Percentiles rank a stretch among this genome's conserved stretches.
Conservation (phyloP, 2,797 vertebrate species). For the Coluber constrictor region DNA sequence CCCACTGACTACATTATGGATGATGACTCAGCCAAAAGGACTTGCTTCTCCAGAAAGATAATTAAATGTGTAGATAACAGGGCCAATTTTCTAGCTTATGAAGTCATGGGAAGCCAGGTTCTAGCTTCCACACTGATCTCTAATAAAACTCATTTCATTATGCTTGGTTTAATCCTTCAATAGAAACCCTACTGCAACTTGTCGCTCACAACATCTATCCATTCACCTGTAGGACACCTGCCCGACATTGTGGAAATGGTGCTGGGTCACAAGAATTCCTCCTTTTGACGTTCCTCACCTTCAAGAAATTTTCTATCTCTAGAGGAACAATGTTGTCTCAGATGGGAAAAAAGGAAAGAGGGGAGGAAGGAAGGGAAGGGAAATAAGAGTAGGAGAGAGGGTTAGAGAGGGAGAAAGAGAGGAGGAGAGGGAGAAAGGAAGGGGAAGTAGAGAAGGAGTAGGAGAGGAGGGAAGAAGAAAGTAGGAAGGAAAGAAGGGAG, state of each 20-base stretch:
- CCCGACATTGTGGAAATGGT: neutral
- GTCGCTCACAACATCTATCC: neutral
- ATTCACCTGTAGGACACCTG: neutral
- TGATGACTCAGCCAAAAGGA: slow-evolving; percentile 16
- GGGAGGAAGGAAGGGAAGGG: too few relatives aligned
- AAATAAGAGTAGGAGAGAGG: too few relatives aligned
- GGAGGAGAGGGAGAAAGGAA: too few relatives aligned
- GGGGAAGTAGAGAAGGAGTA: too few relatives aligned
- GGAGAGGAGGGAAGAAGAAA: too few relatives aligned
- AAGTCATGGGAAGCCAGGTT: neutral
- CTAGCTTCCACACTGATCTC: neutral
- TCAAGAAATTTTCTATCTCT: too few relatives aligned
- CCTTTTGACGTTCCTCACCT: too few relatives aligned
- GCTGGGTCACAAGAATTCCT: neutral
- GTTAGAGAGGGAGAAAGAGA: too few relatives aligned
- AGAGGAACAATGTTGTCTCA: neutral
- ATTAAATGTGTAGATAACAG: slow-evolving; percentile 25
- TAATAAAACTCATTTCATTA: neutral
- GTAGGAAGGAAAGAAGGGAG: too few relatives aligned
- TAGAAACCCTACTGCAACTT: neutral
- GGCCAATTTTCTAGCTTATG: slow-evolving; percentile 9
- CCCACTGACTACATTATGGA: neutral
- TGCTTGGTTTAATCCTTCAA: neutral
- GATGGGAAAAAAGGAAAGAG: too few relatives aligned
- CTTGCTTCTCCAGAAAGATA: slow-evolving; percentile 19